phyloP scores from a whole-genome alignment of 2,797 vertebrate species.

The Perodicticus potto region DNA sequence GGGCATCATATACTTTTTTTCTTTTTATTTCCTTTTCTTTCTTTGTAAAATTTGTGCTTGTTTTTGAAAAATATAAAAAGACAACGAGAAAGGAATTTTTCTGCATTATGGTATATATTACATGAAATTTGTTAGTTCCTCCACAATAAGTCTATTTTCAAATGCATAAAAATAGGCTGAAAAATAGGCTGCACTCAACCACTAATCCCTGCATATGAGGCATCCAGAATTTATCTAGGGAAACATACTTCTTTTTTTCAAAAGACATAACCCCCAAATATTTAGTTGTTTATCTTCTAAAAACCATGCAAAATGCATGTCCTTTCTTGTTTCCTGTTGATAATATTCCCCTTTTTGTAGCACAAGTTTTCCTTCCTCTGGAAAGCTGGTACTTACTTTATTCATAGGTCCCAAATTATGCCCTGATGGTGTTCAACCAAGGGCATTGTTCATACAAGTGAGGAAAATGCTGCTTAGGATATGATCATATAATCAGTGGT shows the following conservation, averaged over 20 bases:
- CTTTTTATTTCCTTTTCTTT: neutral
- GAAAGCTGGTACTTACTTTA: conserved; percentile 67
- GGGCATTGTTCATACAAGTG: neutral
- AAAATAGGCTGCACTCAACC: neutral
- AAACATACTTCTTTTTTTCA: conserved; percentile 54
- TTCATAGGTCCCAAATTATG: conserved; percentile 42
- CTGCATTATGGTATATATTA: neutral
- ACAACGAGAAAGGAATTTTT: neutral
- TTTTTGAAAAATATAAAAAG: neutral
- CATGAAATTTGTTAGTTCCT: conserved; percentile 2
- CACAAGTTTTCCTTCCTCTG: conserved; percentile 70
- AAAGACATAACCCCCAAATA: conserved; percentile 65
- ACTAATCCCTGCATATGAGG: neutral
- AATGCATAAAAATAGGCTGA: neutral
- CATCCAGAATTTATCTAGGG: conserved; percentile 72
- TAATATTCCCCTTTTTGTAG: conserved; percentile 65
- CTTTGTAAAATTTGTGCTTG: neutral
- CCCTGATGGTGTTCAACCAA: conserved; percentile 22
- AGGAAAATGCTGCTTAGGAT: neutral
- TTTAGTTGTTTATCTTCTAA: conserved; percentile 70
- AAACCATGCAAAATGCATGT: conserved; percentile 65
- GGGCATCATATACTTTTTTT: neutral
- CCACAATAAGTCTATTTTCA: neutral
- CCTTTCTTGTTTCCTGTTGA: conserved; percentile 79
- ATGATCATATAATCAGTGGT: neutral